Evolutionary conservation across 2,797 vertebrate species (phyloP), one percentile per base, ranked within the genome.

Genomic region (Sciaenops ocellatus): DNA sequence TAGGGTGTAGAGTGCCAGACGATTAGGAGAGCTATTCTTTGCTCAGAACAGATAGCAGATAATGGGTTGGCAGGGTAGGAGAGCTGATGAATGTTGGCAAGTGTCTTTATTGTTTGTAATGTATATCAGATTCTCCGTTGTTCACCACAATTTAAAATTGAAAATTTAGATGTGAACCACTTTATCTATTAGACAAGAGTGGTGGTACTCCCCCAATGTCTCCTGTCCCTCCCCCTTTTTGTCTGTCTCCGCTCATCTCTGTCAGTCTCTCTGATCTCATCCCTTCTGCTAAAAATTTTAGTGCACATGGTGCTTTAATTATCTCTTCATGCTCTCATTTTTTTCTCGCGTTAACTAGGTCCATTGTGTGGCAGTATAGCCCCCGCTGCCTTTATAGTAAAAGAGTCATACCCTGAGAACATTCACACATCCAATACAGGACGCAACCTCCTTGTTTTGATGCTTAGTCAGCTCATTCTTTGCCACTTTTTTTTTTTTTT

Each of bases 241-340:
- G 28, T 64, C 77, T 66, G 65, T 79, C 66, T 63, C 52, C 13
- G 10, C 59, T 80, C 59, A 52, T 83, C 70, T 77, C 74, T 44
- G 50, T 70, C 79, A 64, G 30, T 70, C 47, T 64, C 61, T 73
- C 63, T 66, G 51, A 78, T 78, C 38, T 28, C 13, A 3, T 63
- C 50, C 30, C 48, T 24, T 48, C 76, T 86, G 64, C 38, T 78
- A 46, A 83, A 80, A 68, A 6, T 76, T 69, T 77, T 61, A 73
- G 41, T 47, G 63, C 79, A 74, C 77, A 47, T 3, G 63, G 20
- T 26, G 76, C 59, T 79, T 83, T 74, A 80, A 87, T 82, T 70
- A 80, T 79, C 30, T 61, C 46, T 2, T 64, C 51, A 16, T 76
- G 57, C 60, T 75, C 52, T 24, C 61, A 8, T 78, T 65, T 70